Base-by-base conservation (phyloP, 2,888 invertebrate species). In the Melanostoma mellinum region DNA sequence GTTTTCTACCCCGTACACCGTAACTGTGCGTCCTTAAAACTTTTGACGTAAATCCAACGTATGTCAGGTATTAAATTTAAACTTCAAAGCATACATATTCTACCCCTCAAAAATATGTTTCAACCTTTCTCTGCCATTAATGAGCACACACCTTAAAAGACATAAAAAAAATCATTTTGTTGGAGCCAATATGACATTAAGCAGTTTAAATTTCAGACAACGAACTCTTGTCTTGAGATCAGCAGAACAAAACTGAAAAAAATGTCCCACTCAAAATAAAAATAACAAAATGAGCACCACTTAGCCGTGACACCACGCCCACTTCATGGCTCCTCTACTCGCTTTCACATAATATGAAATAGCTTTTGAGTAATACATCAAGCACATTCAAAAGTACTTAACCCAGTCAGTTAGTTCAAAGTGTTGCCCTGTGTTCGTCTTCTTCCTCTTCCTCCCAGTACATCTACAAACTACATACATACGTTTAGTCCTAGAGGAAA, bases 351-450 rank as follows among this genome's bases (percentile, higher is more conserved):
- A 44, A 52, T 65, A 71, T 46, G 56, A 75, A 75, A 80, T 75
- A 60, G 60, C 68, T 80, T 80, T 85, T 85, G 72, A 80, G 80
- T 85, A 76, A 80, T 76, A 75, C 80, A 85, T 80, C 85, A 85
- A 76, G 85, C 85, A 80, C 80, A 80, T 85, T 85, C 85, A 79
- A 85, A 76, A 80, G 75, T 80, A 85, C 85, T 85, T 85, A 85
- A 85, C 85, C 85, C 85, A 85, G 85, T 85, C 85, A 85, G 85
- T 85, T 85, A 85, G 80, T 72, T 68, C 75, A 71, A 74, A 84
- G 84, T 84, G 84, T 84, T 84, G 50, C 74, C 79, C 67, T 74
- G 30, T 78, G 68, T 68, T 55, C 71, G 38, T 55, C 60, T 69
- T 53, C 44, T 67, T 55, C 20, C 42, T 33, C 10, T 35, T 58